Percentiles rank a stretch among this genome's conserved stretches.
phyloP scores from a whole-genome alignment of 2,113 vertebrate species.

The Tyto alba region DNA sequence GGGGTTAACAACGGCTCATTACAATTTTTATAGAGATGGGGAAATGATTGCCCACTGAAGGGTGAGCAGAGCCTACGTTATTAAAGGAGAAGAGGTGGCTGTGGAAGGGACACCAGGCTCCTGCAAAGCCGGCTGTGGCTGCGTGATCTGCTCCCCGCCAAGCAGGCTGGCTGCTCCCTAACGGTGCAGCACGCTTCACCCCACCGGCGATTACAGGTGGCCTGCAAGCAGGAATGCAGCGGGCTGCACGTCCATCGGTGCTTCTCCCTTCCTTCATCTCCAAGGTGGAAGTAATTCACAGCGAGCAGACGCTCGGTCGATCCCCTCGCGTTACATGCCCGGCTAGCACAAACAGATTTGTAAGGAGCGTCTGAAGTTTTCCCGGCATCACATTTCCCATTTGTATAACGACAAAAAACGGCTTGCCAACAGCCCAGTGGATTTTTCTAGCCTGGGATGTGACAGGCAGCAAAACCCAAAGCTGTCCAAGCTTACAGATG shows the following conservation, averaged over 20 bases:
- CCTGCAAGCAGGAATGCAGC: not conserved
- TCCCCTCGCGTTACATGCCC: not conserved
- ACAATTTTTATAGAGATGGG: not conserved
- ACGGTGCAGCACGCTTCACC: not conserved
- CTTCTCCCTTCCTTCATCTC: not conserved
- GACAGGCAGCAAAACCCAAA: not conserved
- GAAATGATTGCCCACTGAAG: not conserved
- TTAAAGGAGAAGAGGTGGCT: not conserved
- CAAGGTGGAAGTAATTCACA: not conserved
- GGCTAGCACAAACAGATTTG: not conserved
- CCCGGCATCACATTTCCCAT: not conserved
- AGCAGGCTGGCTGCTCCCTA: not conserved
- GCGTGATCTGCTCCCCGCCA: not conserved
- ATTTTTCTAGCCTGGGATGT: not conserved
- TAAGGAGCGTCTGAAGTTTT: not conserved
- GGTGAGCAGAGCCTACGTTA: not conserved
- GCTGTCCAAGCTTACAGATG: not conserved
- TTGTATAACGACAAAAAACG: not conserved
- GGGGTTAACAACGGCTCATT: not conserved
- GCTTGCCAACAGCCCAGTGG: not conserved
- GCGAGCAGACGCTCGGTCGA: fast-evolving
- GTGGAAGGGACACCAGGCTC: not conserved
- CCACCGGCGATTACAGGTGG: fast-evolving
- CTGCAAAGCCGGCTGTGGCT: not conserved
- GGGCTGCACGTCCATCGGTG: fast-evolving